These are phyloP conservation scores for Drosophila mettleri DNA, from an alignment of 2,888 invertebrate genomes.

Conservation along the genomic window DNA sequence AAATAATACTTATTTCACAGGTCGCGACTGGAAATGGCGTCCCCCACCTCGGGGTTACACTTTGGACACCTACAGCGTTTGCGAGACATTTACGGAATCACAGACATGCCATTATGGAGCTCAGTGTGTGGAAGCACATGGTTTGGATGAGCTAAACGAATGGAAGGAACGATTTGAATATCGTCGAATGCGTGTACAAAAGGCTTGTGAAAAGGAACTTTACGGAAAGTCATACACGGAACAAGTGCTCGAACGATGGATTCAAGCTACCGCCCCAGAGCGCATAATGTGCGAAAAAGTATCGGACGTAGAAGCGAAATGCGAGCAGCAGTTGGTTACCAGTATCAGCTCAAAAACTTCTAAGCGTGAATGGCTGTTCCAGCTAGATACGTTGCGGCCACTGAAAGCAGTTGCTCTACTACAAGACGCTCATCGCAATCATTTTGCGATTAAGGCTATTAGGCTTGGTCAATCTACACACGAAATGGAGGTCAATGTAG, in stretches of 20 bases:
- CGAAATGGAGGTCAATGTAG: constrained; percentile 67
- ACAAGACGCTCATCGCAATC: constrained; percentile 89
- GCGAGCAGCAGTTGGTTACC: constrained; percentile 87
- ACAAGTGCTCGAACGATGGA: constrained; percentile 88
- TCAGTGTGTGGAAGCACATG: constrained; percentile 91
- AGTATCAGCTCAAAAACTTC: constrained; percentile 88
- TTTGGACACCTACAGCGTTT: constrained; percentile 88
- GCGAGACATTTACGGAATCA: constrained; percentile 87
- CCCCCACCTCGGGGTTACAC: constrained; percentile 89
- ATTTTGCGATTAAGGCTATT: constrained; percentile 88
- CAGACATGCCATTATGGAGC: constrained; percentile 89
- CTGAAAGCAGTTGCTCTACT: constrained; percentile 88
- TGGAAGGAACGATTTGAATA: constrained; percentile 91
- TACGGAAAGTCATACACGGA: constrained; percentile 88
- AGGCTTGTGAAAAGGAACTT: constrained; percentile 89
- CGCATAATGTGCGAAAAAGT: constrained; percentile 88
- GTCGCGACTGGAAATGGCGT: constrained; percentile 89
- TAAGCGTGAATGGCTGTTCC: constrained; percentile 87
- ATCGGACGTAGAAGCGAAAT: constrained; percentile 87
- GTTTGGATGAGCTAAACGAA: constrained; percentile 89
- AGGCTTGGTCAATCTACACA: constrained; percentile 65
- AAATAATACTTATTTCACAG: constrained; percentile 50
- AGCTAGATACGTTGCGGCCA: constrained; percentile 85
- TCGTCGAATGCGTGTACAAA: constrained; percentile 87
- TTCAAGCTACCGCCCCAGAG: constrained; percentile 87